Percentiles rank a stretch among this genome's conserved stretches.
Evolutionary conservation across 2,888 invertebrate species (phyloP).

Genomic region (Toxonevra muliebris): DNA sequence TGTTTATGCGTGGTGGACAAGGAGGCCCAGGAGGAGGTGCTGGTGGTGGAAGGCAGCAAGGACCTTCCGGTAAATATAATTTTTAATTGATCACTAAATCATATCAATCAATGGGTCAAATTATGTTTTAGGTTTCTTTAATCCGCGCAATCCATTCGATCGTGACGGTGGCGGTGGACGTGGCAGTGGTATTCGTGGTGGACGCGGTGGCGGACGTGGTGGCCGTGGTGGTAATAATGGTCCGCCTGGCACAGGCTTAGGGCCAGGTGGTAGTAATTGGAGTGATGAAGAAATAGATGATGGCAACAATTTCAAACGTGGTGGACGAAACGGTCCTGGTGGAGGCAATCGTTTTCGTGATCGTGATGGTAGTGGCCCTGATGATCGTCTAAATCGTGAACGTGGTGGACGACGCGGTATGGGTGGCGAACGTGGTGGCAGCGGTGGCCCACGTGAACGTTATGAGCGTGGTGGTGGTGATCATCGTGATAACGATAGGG

Average conservation of each 20-base stretch:
- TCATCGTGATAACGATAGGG: conserved; percentile 45
- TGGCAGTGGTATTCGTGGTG: conserved; percentile 42
- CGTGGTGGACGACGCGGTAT: conserved; percentile 48
- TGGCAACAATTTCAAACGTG: conserved; percentile 49
- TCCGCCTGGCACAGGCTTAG: conserved; percentile 45
- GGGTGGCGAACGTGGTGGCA: conserved; percentile 37
- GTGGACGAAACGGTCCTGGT: conserved; percentile 53
- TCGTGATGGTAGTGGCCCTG: conserved; percentile 50
- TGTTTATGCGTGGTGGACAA: conserved; percentile 45
- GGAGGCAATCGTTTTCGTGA: conserved; percentile 50
- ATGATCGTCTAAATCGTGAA: conserved; percentile 39
- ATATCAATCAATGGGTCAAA: background rate
- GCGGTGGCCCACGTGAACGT: conserved; percentile 24
- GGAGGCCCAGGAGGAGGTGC: conserved; percentile 45
- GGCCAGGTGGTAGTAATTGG: conserved; percentile 51
- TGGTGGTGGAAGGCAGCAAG: conserved; percentile 52
- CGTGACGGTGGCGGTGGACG: conserved; percentile 46
- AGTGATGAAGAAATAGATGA: conserved; percentile 59
- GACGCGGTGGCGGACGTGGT: conserved; percentile 34
- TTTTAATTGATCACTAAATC: background rate
- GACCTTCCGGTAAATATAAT: conserved; percentile 47
- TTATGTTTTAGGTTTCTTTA: conserved; percentile 53
- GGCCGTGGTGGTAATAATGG: conserved; percentile 43
- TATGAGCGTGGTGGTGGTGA: conserved; percentile 39
- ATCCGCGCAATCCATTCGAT: conserved; percentile 59